Conservation (phyloP, 2,113 vertebrate species). For the Hiodon tergisus region DNA sequence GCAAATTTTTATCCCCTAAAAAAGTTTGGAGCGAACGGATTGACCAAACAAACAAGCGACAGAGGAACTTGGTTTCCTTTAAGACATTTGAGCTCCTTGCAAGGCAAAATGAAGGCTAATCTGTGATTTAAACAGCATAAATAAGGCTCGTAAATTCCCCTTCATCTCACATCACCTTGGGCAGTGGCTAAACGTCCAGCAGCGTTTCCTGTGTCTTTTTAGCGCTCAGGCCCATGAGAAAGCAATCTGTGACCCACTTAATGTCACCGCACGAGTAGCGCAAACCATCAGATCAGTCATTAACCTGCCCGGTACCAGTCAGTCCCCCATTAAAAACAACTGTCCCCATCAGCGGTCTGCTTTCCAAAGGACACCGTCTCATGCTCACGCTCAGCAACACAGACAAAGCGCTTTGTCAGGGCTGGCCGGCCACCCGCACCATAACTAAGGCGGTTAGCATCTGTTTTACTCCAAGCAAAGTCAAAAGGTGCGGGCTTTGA, state of each 20-base stretch:
- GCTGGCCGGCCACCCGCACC: neutral
- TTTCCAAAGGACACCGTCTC: constrained; percentile 15
- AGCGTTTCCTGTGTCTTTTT: constrained; percentile 8
- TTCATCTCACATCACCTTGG: neutral
- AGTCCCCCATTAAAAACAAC: constrained; percentile 18
- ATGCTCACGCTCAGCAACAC: neutral
- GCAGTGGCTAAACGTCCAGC: neutral
- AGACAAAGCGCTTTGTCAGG: constrained; percentile 2
- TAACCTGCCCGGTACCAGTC: constrained; percentile 23
- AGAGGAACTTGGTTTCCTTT: neutral
- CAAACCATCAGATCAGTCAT: constrained; percentile 21
- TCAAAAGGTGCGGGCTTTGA: constrained; percentile 60
- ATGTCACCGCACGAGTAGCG: neutral
- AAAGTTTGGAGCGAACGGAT: neutral
- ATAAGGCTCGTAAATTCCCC: no score
- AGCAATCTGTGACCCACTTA: constrained; percentile 14
- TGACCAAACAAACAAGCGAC: neutral
- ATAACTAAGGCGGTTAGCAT: constrained; percentile 45
- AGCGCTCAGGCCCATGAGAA: constrained; percentile 3
- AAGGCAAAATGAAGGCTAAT: neutral
- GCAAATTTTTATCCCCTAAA: neutral
- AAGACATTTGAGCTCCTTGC: constrained; percentile 1
- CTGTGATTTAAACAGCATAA: neutral
- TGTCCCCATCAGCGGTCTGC: neutral
- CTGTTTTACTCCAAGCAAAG: constrained; percentile 56